These are phyloP conservation scores for Propsilocerus akamusi DNA, from an alignment of 1,140 invertebrate genomes.

Conservation along the genomic window DNA sequence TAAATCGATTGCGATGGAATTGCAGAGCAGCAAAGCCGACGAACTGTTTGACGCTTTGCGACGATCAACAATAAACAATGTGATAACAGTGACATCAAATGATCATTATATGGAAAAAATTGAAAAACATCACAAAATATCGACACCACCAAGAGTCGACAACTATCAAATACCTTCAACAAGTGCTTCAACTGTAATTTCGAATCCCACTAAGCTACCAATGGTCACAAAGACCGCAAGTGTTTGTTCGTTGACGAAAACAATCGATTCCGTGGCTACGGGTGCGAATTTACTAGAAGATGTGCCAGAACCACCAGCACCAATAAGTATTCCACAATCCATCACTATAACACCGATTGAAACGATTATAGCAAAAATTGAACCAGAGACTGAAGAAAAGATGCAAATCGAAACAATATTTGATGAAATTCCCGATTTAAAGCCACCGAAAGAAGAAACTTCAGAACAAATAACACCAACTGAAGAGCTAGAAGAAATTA, in stretches of 20 bases:
- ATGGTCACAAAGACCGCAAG: background rate
- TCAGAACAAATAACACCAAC: background rate
- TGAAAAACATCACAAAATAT: background rate
- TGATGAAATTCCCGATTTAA: background rate
- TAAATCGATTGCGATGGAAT: conserved; percentile 1
- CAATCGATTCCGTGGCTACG: background rate
- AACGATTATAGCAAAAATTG: background rate
- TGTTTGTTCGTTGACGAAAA: background rate
- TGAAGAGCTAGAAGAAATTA: background rate
- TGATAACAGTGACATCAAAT: background rate
- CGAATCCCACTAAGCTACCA: background rate
- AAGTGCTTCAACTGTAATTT: background rate
- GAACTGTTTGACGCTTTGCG: background rate
- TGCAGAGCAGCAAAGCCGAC: background rate
- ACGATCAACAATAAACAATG: background rate
- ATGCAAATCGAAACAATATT: background rate
- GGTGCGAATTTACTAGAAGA: background rate
- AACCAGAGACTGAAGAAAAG: background rate
- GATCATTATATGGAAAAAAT: background rate
- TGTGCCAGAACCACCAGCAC: background rate
- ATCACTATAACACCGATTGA: background rate
- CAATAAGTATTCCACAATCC: too few relatives aligned
- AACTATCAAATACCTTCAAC: background rate
- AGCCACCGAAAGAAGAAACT: background rate
- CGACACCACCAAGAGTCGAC: background rate